phyloP scores from a whole-genome alignment of 2,888 invertebrate species.

The Dromius quadrimaculatus region DNA sequence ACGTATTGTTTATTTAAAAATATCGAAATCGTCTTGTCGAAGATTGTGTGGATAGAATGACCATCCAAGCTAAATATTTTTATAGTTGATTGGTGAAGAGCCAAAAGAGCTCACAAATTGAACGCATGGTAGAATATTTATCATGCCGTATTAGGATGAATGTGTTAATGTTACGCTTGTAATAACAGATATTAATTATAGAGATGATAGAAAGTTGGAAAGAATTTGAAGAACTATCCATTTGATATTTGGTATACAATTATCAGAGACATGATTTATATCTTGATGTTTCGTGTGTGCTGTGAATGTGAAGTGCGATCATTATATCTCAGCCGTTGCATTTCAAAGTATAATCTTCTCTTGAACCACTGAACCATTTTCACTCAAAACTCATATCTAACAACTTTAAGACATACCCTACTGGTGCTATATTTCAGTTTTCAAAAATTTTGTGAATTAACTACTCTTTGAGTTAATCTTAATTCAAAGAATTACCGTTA shows the following conservation, averaged over 20 bases:
- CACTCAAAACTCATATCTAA: background rate
- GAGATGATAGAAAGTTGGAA: background rate
- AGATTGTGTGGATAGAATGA: background rate
- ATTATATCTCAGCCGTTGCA: background rate
- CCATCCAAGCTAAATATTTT: constrained; percentile 32
- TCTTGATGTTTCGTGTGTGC: no score
- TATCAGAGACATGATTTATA: no score
- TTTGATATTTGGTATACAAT: no score
- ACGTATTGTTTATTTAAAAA: constrained; percentile 44
- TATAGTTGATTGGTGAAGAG: constrained; percentile 25
- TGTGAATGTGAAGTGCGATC: background rate
- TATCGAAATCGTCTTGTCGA: constrained; percentile 6
- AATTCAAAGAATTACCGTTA: no score
- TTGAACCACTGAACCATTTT: no score
- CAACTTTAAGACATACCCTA: no score
- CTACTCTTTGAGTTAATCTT: no score
- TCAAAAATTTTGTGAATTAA: no score
- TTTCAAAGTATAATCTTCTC: background rate
- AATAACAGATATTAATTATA: constrained; percentile 31
- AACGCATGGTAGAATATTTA: constrained; percentile 18
- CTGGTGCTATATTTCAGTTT: no score
- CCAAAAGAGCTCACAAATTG: constrained; percentile 29
- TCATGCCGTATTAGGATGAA: constrained; percentile 36
- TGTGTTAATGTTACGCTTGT: constrained; percentile 20
- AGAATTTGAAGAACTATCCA: background rate